Percentiles rank a stretch among this genome's conserved stretches.
phyloP scores from a whole-genome alignment of 35 echinoderm and acorn worm genomes.

The Lytechinus variegatus region DNA sequence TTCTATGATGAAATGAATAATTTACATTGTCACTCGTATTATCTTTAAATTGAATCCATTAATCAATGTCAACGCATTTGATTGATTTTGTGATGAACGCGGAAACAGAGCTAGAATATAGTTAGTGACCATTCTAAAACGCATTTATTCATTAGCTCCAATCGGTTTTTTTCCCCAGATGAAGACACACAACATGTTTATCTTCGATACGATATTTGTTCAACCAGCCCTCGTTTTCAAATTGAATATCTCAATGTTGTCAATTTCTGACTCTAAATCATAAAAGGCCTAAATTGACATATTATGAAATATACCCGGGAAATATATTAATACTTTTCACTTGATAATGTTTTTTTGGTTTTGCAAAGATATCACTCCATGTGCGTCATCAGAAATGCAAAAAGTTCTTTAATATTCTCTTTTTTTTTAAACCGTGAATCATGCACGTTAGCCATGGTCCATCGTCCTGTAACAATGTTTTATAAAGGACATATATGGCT shows the following conservation, averaged over 20 bases:
- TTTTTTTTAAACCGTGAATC: too few species aligned
- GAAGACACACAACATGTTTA: neutral
- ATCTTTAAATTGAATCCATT: neutral
- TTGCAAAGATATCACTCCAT: too few species aligned
- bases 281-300: too few species aligned
- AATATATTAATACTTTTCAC: too few species aligned
- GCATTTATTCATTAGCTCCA: neutral
- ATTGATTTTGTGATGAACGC: neutral
- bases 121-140: neutral
- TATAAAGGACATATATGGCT: neutral
- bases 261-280: too few species aligned
- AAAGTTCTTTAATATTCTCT: too few species aligned
- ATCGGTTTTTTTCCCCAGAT: neutral
- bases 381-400: too few species aligned
- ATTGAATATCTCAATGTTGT: too few species aligned
- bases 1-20: neutral
- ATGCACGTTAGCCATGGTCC: neutral
- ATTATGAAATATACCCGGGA: too few species aligned
- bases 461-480: neutral
- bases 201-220: too few species aligned
- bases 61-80: neutral
- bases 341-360: too few species aligned
- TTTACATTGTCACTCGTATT: neutral
- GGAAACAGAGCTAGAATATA: neutral
- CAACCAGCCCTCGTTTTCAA: too few species aligned